A percentile compares a stretch with the other conserved stretches of the same genome.
These are phyloP conservation scores for Mormyrus iriodes DNA, from an alignment of 2,113 vertebrate genomes.

Conservation along the genomic window DNA sequence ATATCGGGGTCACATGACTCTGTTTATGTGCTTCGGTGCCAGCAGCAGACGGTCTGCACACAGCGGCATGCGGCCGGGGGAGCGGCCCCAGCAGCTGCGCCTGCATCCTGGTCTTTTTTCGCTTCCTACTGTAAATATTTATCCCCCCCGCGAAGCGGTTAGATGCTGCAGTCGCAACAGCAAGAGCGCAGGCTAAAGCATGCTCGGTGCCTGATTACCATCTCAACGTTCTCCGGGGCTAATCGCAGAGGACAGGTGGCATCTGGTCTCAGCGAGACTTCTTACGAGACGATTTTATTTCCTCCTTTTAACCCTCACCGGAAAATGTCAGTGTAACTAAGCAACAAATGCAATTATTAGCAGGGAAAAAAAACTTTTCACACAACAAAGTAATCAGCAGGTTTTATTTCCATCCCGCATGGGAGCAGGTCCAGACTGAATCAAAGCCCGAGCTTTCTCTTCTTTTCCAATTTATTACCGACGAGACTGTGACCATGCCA, in stretches of 20 bases:
- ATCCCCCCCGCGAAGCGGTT: not conserved
- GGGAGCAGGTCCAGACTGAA: not conserved
- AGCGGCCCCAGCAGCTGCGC: not conserved
- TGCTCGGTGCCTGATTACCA: conserved; percentile 46
- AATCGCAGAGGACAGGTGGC: conserved; percentile 40
- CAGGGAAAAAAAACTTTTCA: not conserved
- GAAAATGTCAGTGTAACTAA: not conserved
- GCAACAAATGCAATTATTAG: conserved; percentile 1
- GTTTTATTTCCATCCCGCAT: not conserved
- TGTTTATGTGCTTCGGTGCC: not conserved
- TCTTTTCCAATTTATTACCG: not conserved
- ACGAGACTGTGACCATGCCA: not conserved
- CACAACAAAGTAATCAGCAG: not conserved
- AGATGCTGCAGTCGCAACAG: not conserved
- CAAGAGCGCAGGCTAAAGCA: conserved; percentile 25
- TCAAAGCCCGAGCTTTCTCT: not conserved
- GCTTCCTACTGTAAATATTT: not conserved
- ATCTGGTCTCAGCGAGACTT: conserved; percentile 40
- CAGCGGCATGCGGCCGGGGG: not conserved
- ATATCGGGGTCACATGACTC: not conserved
- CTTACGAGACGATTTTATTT: conserved; percentile 12
- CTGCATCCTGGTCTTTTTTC: not conserved
- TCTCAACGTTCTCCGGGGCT: conserved; percentile 27
- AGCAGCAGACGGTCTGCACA: not conserved
- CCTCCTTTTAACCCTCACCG: not conserved